A percentile compares a stretch with the other conserved stretches of the same genome.
Evolutionary conservation across 2,797 vertebrate species (phyloP).

Genomic region (Scyliorhinus canicula): DNA sequence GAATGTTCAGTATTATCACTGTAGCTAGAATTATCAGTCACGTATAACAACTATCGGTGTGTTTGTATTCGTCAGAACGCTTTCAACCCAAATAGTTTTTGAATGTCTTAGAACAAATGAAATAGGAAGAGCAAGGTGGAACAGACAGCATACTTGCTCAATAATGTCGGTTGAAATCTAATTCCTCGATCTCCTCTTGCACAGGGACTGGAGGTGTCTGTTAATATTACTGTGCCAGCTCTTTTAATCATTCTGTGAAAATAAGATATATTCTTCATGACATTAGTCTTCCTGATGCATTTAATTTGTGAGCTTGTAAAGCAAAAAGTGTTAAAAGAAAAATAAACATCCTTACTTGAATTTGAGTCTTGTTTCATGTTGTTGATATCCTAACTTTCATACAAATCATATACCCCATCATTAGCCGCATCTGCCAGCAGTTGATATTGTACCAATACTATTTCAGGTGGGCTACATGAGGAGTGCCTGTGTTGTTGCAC

Average conservation of each 20-base stretch:
- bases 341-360: conserved; percentile 45
- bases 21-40: conserved; percentile 24
- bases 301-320: conserved; percentile 51
- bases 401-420: neutral
- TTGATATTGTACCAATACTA: neutral
- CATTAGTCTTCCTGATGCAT: conserved; percentile 53
- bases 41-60: neutral
- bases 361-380: neutral
- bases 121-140: conserved; percentile 27
- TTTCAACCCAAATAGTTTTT: conserved; percentile 34
- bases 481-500: neutral
- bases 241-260: conserved; percentile 42
- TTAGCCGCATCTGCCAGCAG: neutral
- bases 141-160: neutral
- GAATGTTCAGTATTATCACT: conserved; percentile 31
- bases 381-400: neutral
- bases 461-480: neutral
- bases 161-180: neutral
- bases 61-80: conserved; percentile 31
- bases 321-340: conserved; percentile 44
- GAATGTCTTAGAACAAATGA: conserved; percentile 36
- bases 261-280: conserved; percentile 42
- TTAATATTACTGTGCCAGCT: conserved; percentile 46
- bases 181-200: conserved; percentile 39
- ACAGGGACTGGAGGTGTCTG: conserved; percentile 43